Conservation (phyloP, 2,797 vertebrate genomes). For the Semotilus atromaculatus region DNA sequence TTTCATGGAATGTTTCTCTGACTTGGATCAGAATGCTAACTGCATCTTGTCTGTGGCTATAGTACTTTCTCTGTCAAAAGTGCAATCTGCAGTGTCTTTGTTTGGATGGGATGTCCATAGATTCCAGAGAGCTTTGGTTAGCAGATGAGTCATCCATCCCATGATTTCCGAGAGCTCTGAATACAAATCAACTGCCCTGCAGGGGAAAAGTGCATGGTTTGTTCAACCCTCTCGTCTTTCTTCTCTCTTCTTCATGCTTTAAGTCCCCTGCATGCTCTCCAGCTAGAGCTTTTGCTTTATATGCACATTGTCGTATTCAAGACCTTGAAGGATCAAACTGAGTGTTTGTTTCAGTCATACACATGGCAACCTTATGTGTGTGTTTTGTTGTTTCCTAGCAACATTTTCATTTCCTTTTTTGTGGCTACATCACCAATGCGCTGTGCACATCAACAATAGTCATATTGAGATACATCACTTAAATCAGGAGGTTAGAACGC, state of each 20-base stretch:
- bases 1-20: background rate
- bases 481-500: constrained; percentile 4
- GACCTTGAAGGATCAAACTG: background rate
- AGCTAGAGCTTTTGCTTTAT: background rate
- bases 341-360: constrained; percentile 24
- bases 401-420: constrained; percentile 35
- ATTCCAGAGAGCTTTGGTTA: constrained; percentile 38
- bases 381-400: constrained; percentile 36
- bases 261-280: background rate
- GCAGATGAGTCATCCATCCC: constrained; percentile 36
- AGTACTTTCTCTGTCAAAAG: constrained; percentile 13
- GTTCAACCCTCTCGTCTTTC: constrained; percentile 50
- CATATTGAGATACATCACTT: background rate
- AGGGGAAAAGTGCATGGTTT: constrained; percentile 55
- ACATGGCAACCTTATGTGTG: constrained; percentile 26
- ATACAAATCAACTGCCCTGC: constrained; percentile 41
- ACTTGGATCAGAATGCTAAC: background rate
- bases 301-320: background rate
- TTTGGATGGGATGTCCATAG: constrained; percentile 38
- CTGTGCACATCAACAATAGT: background rate
- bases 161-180: constrained; percentile 47
- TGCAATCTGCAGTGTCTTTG: constrained; percentile 17
- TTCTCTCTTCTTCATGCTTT: constrained; percentile 1
- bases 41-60: background rate
- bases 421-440: background rate